Conservation (phyloP, 2,797 vertebrate species). For the Scyliorhinus canicula region DNA sequence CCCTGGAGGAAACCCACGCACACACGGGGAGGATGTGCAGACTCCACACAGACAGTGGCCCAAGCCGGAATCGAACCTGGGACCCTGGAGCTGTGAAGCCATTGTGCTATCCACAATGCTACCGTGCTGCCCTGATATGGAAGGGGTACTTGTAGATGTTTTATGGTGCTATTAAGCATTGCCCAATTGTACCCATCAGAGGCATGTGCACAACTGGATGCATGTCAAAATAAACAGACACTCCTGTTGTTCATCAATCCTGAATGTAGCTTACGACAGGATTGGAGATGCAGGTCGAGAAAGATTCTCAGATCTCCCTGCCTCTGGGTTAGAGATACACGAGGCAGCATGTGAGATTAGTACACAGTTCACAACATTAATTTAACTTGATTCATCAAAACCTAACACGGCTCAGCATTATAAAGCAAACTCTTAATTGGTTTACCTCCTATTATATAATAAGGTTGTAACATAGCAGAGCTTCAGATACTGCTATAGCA, state of each 20-base stretch:
- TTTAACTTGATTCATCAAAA: no score
- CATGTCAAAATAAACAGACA: neutral
- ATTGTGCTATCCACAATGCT: no score
- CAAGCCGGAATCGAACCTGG: no score
- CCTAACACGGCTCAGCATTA: neutral
- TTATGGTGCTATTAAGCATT: neutral
- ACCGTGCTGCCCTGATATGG: no score
- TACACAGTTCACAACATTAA: neutral
- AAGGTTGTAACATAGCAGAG: neutral
- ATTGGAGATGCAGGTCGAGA: neutral
- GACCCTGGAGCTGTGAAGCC: no score
- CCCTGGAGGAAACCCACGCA: no score
- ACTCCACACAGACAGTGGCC: no score
- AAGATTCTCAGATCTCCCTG: neutral
- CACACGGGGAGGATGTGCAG: no score
- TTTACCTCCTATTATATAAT: neutral
- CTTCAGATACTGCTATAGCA: neutral
- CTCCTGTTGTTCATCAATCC: neutral
- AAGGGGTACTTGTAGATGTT: neutral
- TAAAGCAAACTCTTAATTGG: neutral
- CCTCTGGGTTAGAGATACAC: neutral
- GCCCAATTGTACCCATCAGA: neutral
- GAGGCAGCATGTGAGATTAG: neutral
- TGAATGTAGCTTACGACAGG: neutral
- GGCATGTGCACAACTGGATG: neutral